Evolutionary conservation across 2,113 vertebrate genomes (phyloP), one percentile per base, ranked within the genome.

Genomic region (Megaceryle maxima): DNA sequence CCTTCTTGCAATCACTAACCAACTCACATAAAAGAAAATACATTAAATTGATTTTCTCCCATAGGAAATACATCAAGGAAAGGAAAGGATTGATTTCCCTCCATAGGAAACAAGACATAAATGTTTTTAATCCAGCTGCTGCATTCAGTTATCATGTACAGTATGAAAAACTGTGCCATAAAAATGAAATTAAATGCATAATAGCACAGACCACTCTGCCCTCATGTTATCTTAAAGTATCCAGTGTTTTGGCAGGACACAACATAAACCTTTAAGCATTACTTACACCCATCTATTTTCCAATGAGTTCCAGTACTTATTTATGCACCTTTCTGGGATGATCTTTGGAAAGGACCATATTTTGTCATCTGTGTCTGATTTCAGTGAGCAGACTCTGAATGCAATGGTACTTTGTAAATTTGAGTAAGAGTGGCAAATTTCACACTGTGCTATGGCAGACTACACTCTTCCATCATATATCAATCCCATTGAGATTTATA

Each of bases 121-220:
- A 83, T 94, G 92, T 73, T 94, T 92, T 93, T 94, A 96, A 94
- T 93, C 83, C 91, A 93, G 69, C 80, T 94, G 70, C 88, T 89
- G 81, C 86, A 81, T 92, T 92, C 62, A 55, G 70, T 92, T 93
- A 90, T 57, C 75, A 53, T 69, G 83, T 88, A 95, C 35, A 81
- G 8, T 78, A 84, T 90, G 91, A 94, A 95, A 96, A 95, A 83
- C 66, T 63, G 55, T 73, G 48, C 81, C 79, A 95, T 95, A 94
- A 96, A 96, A 95, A 53, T 66, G 56, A 90, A 97, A 94, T 94
- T 75, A 93, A 97, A 93, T 90, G 63, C 60, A 84, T 87, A 95
- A 83, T 69, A 87, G 51, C 73, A 75, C 67, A 77, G 66, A 41
- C 37, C 37, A 50, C 44, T 76, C n/a, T 94, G 91, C 67, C 10